Conservation (phyloP, 2,797 vertebrate species). For the Harpagifer antarcticus region DNA sequence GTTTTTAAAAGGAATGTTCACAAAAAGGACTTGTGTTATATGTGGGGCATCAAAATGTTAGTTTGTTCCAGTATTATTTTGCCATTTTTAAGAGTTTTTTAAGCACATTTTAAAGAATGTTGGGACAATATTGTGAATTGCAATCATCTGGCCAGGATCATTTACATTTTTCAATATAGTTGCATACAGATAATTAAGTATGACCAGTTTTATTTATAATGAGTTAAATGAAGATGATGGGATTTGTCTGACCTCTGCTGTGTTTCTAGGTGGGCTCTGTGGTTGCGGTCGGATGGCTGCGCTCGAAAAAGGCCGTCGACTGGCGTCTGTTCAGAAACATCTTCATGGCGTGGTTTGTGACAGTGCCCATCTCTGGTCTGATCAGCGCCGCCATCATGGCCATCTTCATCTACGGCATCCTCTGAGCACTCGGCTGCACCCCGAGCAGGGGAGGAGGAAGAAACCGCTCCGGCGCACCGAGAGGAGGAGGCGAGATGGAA, state of each 20-base stretch:
- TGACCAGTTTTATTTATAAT: no score
- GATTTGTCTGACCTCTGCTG: slow-evolving; percentile 5
- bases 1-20: no score
- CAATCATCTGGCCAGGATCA: no score
- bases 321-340: slow-evolving; percentile 98
- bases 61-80: no score
- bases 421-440: slow-evolving; percentile 46
- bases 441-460: slow-evolving; percentile 49
- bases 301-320: slow-evolving; percentile 96
- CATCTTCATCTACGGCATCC: slow-evolving; percentile 86
- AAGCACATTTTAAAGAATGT: no score
- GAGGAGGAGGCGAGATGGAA: slow-evolving; percentile 45
- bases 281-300: slow-evolving; percentile 96
- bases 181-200: no score
- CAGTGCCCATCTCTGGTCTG: slow-evolving; percentile 95
- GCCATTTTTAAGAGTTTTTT: background rate
- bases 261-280: slow-evolving; percentile 93
- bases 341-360: slow-evolving; percentile 99
- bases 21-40: no score
- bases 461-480: slow-evolving; percentile 43
- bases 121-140: no score
- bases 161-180: no score
- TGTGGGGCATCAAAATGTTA: no score
- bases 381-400: slow-evolving; percentile 98
- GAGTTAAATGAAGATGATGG: background rate